phyloP scores from a whole-genome alignment of 2,797 vertebrate species.

The Scyliorhinus canicula region DNA sequence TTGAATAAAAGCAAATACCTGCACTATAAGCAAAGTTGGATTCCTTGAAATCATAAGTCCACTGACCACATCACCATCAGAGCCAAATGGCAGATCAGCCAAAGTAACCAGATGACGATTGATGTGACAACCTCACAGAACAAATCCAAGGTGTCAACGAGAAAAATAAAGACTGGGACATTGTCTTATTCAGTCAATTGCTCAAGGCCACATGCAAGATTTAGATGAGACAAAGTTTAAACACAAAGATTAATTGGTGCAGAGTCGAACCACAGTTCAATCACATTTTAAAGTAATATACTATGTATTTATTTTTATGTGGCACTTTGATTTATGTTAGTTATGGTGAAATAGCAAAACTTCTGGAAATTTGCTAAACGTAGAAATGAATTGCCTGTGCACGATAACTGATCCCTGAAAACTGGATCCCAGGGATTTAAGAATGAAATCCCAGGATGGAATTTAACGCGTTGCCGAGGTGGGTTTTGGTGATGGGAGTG shows the following conservation, averaged over 20 bases:
- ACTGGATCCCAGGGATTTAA: neutral
- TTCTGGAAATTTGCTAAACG: neutral
- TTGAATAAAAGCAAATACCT: constrained; percentile 1
- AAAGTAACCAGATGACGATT: neutral
- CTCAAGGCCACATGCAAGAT: neutral
- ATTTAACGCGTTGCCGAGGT: neutral
- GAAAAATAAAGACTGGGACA: neutral
- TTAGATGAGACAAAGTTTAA: neutral
- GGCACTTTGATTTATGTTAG: neutral
- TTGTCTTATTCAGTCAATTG: neutral
- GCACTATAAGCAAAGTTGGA: neutral
- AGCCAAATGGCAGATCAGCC: neutral
- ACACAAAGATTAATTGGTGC: neutral
- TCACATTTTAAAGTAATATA: neutral
- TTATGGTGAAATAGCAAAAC: neutral
- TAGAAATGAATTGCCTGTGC: neutral
- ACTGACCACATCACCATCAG: neutral
- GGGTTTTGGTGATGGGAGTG: neutral
- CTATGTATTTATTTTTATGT: neutral
- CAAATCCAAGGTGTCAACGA: neutral
- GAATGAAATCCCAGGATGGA: neutral
- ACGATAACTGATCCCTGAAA: neutral
- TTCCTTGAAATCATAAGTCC: neutral
- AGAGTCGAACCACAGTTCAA: neutral
- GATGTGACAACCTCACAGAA: neutral